Evolutionary conservation across 2,113 vertebrate genomes (phyloP).

Genomic region (Eubucco bourcierii): DNA sequence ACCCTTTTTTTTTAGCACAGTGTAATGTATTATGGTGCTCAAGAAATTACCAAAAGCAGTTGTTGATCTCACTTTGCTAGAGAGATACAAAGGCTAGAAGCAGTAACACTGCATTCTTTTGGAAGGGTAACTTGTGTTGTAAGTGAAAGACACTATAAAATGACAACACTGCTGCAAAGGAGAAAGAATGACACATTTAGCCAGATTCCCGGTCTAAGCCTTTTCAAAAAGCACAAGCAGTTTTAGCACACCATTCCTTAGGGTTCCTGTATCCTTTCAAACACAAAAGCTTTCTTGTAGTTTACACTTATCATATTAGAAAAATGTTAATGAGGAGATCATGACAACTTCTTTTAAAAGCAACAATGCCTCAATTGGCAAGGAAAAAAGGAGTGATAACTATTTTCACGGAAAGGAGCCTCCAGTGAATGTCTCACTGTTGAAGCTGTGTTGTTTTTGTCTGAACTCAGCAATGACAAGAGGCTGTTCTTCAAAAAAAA

Average conservation of each 20-base stretch:
- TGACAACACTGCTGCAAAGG: constrained; percentile 17
- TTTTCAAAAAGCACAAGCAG: constrained; percentile 47
- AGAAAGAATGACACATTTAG: constrained; percentile 45
- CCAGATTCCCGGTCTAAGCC: constrained; percentile 27
- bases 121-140: neutral
- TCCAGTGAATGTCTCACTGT: constrained; percentile 30
- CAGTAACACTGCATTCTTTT: neutral
- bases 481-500: neutral
- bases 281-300: constrained; percentile 53
- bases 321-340: constrained; percentile 73
- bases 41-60: constrained; percentile 25
- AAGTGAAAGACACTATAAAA: constrained; percentile 41
- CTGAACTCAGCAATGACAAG: constrained; percentile 37
- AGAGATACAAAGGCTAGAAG: constrained; percentile 5
- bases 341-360: constrained; percentile 65
- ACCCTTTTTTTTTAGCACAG: neutral
- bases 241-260: constrained; percentile 41
- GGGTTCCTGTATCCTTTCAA: constrained; percentile 56
- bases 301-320: constrained; percentile 71
- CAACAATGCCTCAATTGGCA: constrained; percentile 63
- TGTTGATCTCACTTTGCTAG: constrained; percentile 32
- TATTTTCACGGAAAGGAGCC: constrained; percentile 66
- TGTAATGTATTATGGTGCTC: neutral
- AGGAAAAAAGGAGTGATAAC: constrained; percentile 54
- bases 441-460: constrained; percentile 42